Evolutionary conservation across 2,888 invertebrate species (phyloP).

Genomic region (Colostygia pectinataria): DNA sequence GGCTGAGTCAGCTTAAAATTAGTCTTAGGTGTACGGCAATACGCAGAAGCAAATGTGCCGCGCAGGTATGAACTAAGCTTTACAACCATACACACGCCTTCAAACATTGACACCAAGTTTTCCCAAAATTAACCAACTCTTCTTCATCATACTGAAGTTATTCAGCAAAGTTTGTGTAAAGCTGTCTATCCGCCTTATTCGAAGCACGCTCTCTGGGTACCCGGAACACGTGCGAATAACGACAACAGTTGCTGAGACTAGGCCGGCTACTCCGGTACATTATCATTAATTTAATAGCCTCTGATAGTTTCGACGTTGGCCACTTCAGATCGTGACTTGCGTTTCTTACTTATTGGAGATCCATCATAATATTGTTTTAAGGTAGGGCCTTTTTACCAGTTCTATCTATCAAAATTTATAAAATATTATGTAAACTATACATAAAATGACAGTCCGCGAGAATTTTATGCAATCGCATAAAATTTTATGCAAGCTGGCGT

Average conservation of each 20-base stretch:
- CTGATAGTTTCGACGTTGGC: conserved; percentile 43
- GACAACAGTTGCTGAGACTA: conserved; percentile 49
- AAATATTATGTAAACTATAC: too few relatives aligned
- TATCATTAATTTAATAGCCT: conserved; percentile 69
- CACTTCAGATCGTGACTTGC: conserved; percentile 49
- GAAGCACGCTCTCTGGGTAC: conserved; percentile 41
- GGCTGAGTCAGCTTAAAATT: background rate
- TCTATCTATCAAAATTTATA: background rate
- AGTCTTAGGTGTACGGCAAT: background rate
- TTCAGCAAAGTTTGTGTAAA: conserved; percentile 32
- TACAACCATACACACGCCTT: conserved; percentile 7
- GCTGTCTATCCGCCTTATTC: conserved; percentile 41
- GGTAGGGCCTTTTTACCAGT: conserved; percentile 1
- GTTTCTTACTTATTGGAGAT: conserved; percentile 38
- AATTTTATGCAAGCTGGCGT: too few relatives aligned
- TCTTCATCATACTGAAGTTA: conserved; percentile 26
- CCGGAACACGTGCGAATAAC: conserved; percentile 67
- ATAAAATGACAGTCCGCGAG: too few relatives aligned
- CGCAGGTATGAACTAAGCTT: conserved; percentile 7
- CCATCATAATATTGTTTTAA: conserved; percentile 22
- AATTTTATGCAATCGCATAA: too few relatives aligned
- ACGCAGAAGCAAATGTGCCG: conserved; percentile 14
- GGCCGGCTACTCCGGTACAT: conserved; percentile 46
- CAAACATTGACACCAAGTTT: conserved; percentile 24
- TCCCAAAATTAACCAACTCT: conserved; percentile 27